Evolutionary conservation across 2,888 invertebrate genomes (phyloP).

Genomic region (Dichetophora obliterata): DNA sequence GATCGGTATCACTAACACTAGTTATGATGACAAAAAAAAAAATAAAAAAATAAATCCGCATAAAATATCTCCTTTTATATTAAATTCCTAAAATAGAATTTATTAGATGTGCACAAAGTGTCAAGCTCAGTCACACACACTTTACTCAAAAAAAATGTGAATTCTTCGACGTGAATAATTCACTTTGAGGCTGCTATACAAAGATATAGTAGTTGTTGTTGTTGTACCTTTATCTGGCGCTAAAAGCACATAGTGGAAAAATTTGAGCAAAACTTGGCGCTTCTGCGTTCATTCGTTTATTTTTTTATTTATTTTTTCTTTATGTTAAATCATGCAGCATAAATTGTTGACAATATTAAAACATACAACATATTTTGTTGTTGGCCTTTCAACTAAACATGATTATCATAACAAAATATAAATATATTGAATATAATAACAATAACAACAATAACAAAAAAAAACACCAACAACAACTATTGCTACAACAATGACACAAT

Average conservation of each 20-base stretch:
- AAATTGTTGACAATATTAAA: constrained; percentile 40
- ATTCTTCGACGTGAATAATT: constrained; percentile 5
- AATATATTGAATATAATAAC: constrained; percentile 22
- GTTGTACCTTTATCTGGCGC: neutral
- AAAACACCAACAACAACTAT: constrained; percentile 37
- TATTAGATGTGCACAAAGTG: neutral
- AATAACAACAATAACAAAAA: constrained; percentile 36
- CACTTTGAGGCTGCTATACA: neutral
- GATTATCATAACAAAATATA: constrained; percentile 11
- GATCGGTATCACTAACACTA: no score
- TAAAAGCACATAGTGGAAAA: neutral
- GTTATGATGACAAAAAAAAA: no score
- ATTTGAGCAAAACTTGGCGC: neutral
- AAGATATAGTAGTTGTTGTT: neutral
- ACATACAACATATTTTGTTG: constrained; percentile 5
- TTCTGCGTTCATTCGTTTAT: constrained; percentile 1
- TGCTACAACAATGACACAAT: neutral
- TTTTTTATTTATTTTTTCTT: neutral
- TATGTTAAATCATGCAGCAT: constrained; percentile 37
- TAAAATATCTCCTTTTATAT: no score
- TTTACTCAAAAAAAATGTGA: neutral
- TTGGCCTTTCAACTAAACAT: constrained; percentile 3
- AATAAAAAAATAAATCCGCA: no score
- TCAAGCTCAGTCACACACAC: neutral
- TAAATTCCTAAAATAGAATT: neutral